Percentiles rank a stretch among this genome's conserved stretches.
phyloP scores from a whole-genome alignment of 2,888 invertebrate species.

The Ophion ventricosus region DNA sequence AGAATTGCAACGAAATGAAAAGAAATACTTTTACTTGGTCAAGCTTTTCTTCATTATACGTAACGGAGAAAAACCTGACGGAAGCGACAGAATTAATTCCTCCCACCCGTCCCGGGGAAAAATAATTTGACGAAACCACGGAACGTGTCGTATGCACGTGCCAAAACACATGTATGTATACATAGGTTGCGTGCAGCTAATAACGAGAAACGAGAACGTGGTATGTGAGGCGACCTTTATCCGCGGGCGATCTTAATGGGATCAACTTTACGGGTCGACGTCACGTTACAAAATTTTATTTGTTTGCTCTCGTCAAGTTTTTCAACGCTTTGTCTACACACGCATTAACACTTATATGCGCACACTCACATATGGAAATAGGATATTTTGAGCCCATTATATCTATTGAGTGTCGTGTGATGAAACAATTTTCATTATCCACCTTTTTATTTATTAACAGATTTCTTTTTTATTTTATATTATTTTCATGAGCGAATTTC shows the following conservation, averaged over 20 bases:
- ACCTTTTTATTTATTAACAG: too few species aligned
- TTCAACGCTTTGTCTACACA: not conserved
- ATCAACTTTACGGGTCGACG: conserved; percentile 19
- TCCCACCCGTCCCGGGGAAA: not conserved
- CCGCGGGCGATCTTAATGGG: conserved; percentile 33
- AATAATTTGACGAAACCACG: conserved; percentile 1
- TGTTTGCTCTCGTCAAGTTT: conserved; percentile 6
- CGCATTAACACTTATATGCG: too few species aligned
- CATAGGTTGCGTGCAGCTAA: conserved; percentile 12
- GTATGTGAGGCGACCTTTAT: conserved; percentile 24
- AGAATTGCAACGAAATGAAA: too few species aligned
- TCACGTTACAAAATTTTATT: conserved; percentile 19
- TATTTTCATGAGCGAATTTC: too few species aligned
- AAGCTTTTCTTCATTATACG: too few species aligned
- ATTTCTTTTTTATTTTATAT: too few species aligned
- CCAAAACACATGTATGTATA: conserved; percentile 3
- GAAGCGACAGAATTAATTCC: too few species aligned
- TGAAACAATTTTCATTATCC: too few species aligned
- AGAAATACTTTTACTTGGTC: too few species aligned
- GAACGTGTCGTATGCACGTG: not conserved
- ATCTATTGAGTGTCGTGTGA: too few species aligned
- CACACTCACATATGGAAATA: not conserved
- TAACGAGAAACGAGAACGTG: conserved; percentile 25
- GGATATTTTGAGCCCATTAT: not conserved
- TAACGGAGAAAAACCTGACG: too few species aligned